A percentile compares a stretch with the other conserved stretches of the same genome.
Conservation (phyloP, 2,113 vertebrate species). For the Ailurus styani region DNA sequence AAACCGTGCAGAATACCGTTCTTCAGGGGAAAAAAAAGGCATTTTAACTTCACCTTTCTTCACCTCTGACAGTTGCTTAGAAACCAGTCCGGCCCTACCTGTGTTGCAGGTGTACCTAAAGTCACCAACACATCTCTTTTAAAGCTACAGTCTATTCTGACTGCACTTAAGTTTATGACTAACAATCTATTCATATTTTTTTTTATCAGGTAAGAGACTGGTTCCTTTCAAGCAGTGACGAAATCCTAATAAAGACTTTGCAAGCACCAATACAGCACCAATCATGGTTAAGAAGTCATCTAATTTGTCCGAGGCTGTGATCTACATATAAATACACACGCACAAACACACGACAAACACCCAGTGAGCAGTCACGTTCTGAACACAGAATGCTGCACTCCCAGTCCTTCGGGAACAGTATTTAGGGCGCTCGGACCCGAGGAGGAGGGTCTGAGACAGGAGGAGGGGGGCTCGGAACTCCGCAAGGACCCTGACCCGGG, state of each 20-base stretch:
- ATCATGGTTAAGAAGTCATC: not conserved
- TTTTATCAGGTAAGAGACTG: constrained; percentile 66
- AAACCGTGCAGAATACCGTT: constrained; percentile 37
- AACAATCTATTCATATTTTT: constrained; percentile 69
- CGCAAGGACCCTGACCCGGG: not conserved
- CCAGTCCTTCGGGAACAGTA: not conserved
- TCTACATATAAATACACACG: not conserved
- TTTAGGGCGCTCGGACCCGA: not conserved
- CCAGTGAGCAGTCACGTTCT: not conserved
- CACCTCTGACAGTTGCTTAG: constrained; percentile 79
- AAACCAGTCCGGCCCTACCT: constrained; percentile 79
- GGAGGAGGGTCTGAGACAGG: not conserved
- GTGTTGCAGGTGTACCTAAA: constrained; percentile 77
- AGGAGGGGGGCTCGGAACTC: not conserved
- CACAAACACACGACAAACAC: not conserved
- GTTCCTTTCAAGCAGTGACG: constrained; percentile 71
- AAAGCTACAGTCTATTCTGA: constrained; percentile 72
- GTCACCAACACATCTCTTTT: constrained; percentile 74
- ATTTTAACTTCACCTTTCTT: constrained; percentile 76
- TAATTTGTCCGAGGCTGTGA: not conserved
- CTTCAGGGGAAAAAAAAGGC: not conserved
- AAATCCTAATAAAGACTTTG: constrained; percentile 64
- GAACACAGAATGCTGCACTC: not conserved
- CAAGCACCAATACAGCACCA: constrained; percentile 37
- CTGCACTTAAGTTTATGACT: constrained; percentile 73